Conservation (phyloP, 2,113 vertebrate species). For the Callionymus lyra region DNA sequence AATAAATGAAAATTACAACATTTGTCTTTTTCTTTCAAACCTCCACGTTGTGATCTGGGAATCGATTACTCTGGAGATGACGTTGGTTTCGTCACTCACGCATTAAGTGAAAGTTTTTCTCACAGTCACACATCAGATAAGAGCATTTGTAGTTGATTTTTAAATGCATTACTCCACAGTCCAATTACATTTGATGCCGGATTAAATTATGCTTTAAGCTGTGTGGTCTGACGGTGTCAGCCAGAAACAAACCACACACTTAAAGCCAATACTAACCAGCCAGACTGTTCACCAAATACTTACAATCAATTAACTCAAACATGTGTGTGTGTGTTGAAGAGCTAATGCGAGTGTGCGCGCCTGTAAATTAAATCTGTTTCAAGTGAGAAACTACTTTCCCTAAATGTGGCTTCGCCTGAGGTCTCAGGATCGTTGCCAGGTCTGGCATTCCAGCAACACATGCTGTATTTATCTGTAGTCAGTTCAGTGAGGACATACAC, state of each 20-base stretch:
- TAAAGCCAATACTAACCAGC: slow-evolving; percentile 31
- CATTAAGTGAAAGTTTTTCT: not conserved
- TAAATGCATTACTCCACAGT: slow-evolving; percentile 10
- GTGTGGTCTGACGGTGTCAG: slow-evolving; percentile 46
- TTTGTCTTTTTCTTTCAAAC: too few relatives aligned
- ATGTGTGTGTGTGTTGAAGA: slow-evolving; percentile 31
- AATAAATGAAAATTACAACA: too few relatives aligned
- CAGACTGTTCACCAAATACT: slow-evolving; percentile 16
- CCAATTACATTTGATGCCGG: slow-evolving; percentile 17
- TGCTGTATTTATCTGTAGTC: too few relatives aligned
- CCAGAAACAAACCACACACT: slow-evolving; percentile 49
- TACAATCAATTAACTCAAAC: slow-evolving; percentile 42
- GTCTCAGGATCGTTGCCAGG: slow-evolving; percentile 32
- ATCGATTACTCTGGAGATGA: too few relatives aligned
- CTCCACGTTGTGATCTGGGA: too few relatives aligned
- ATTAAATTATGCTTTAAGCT: slow-evolving; percentile 37
- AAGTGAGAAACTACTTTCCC: slow-evolving; percentile 38
- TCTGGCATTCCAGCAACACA: slow-evolving; percentile 25
- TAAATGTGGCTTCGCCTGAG: slow-evolving; percentile 24
- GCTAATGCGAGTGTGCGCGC: slow-evolving; percentile 15
- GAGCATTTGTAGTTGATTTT: not conserved
- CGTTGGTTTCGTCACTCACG: too few relatives aligned
- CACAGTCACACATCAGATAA: slow-evolving; percentile 1
- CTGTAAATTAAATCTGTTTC: slow-evolving; percentile 45
- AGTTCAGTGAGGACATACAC: too few relatives aligned